These are phyloP conservation scores for Limnephilus lunatus DNA, from an alignment of 2,888 invertebrate genomes.

Conservation along the genomic window DNA sequence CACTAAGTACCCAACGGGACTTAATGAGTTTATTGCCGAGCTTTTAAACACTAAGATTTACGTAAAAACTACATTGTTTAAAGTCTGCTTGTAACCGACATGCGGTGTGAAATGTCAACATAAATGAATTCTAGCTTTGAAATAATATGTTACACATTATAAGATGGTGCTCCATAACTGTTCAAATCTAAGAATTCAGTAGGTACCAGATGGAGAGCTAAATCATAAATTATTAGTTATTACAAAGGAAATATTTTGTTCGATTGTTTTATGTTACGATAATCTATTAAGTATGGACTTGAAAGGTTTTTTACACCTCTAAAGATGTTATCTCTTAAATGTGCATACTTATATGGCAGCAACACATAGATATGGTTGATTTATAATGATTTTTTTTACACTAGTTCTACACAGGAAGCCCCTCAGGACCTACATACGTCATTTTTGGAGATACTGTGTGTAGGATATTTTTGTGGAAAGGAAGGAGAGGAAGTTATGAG, in stretches of 20 bases:
- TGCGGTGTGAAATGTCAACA: conserved; percentile 34
- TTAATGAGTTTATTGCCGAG: conserved; percentile 33
- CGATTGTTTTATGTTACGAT: background rate
- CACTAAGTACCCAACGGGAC: conserved; percentile 3
- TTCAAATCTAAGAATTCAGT: background rate
- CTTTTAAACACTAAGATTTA: conserved; percentile 9
- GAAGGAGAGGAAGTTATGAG: too few relatives aligned
- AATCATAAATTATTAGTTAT: background rate
- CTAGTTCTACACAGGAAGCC: too few relatives aligned
- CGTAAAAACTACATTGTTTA: conserved; percentile 33
- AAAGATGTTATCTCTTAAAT: background rate
- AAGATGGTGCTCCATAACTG: background rate
- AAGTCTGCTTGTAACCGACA: background rate
- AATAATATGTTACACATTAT: background rate
- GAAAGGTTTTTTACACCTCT: background rate
- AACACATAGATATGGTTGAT: background rate
- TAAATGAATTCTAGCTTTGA: background rate
- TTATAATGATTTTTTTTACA: background rate
- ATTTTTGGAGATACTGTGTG: too few relatives aligned
- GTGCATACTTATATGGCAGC: background rate
- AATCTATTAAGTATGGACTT: background rate
- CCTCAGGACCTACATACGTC: too few relatives aligned
- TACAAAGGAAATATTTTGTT: background rate
- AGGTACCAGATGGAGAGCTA: background rate
- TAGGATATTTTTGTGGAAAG: too few relatives aligned